A percentile compares a stretch with the other conserved stretches of the same genome.
Conservation (phyloP, 2,797 vertebrate species). For the Cuculus canorus region DNA sequence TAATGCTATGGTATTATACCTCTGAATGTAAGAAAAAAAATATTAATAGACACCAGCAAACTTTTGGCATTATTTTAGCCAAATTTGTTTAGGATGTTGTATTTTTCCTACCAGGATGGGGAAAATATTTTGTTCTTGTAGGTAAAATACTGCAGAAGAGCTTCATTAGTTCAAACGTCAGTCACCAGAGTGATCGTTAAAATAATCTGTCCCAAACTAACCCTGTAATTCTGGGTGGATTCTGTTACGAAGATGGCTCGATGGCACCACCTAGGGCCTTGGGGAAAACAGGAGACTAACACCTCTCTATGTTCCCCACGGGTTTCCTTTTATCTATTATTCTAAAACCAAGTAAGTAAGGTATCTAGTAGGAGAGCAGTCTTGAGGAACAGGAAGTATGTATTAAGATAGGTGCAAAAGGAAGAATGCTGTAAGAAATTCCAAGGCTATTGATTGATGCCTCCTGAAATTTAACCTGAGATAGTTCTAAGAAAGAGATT, state of each 20-base stretch:
- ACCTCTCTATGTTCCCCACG: background rate
- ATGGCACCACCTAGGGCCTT: conserved; percentile 70
- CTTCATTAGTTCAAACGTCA: background rate
- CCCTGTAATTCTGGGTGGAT: background rate
- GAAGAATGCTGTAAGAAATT: background rate
- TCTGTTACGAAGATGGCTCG: conserved; percentile 23
- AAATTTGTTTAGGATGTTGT: background rate
- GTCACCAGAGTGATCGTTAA: background rate
- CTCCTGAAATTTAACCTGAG: background rate
- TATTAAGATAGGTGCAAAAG: background rate
- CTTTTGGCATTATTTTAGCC: background rate
- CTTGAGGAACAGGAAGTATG: background rate
- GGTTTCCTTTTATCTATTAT: background rate
- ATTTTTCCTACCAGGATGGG: background rate
- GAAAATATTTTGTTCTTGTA: background rate
- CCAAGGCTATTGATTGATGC: background rate
- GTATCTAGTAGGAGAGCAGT: background rate
- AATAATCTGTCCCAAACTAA: background rate
- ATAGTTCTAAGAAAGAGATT: background rate
- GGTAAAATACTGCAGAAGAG: background rate
- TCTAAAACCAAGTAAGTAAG: background rate
- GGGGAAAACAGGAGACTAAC: background rate
- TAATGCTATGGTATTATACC: background rate
- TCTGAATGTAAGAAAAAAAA: background rate
- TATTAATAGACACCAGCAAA: background rate